Evolutionary conservation across 2,888 invertebrate species (phyloP).

Genomic region (Perizoma affinitatum): DNA sequence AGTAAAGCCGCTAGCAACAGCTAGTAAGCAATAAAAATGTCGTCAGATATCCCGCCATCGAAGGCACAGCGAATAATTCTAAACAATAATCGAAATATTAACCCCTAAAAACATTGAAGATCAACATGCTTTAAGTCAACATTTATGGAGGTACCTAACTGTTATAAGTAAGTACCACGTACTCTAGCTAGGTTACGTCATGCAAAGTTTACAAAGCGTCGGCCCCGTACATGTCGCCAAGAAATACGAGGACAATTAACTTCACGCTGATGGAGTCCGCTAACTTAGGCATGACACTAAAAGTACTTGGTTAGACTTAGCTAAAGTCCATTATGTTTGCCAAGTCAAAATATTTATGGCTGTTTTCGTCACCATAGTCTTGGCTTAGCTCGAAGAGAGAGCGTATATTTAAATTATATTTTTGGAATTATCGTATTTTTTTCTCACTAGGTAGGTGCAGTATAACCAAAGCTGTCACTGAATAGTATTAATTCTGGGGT

Average conservation of each 20-base stretch:
- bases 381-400: too few species aligned
- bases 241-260: constrained; percentile 31
- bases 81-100: too few species aligned
- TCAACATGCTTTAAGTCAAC: constrained; percentile 2
- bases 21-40: too few species aligned
- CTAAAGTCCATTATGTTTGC: constrained; percentile 18
- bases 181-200: constrained; percentile 24
- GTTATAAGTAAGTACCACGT: constrained; percentile 3
- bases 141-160: not conserved
- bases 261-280: constrained; percentile 28
- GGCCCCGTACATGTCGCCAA: constrained; percentile 25
- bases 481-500: not conserved
- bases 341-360: constrained; percentile 20
- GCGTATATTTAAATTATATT: too few species aligned
- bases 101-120: not conserved
- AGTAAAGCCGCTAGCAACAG: too few species aligned
- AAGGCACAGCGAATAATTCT: too few species aligned
- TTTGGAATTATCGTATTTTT: too few species aligned
- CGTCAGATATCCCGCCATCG: too few species aligned
- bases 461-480: not conserved
- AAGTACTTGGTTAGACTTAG: constrained; percentile 19
- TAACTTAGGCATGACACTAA: constrained; percentile 21
- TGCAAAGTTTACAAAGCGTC: constrained; percentile 27
- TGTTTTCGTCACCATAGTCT: constrained; percentile 1
- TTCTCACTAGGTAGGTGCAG: too few species aligned